A percentile compares a stretch with the other conserved stretches of the same genome.
Conservation (phyloP, 1,140 invertebrate species). For the Drosophila quadrilineata region DNA sequence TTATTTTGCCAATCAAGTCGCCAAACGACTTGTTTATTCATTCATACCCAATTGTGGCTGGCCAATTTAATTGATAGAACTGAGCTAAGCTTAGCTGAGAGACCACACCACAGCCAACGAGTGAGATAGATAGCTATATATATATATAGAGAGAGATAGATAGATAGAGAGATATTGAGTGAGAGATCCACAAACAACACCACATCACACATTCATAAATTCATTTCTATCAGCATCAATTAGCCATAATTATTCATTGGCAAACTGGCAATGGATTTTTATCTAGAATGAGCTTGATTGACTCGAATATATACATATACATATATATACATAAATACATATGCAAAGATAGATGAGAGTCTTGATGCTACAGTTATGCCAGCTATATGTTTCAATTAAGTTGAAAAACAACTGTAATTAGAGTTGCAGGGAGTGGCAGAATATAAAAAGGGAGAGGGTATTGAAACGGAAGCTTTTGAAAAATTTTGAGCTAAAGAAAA, state of each 20-base stretch:
- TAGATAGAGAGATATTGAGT: slow-evolving; percentile 2
- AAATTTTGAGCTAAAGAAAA: too few relatives aligned
- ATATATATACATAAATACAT: too few relatives aligned
- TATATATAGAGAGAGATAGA: too few relatives aligned
- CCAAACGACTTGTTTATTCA: slow-evolving; percentile 38
- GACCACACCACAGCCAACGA: slow-evolving; percentile 2
- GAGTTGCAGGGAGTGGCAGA: too few relatives aligned
- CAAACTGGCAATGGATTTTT: slow-evolving; percentile 11
- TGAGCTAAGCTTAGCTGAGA: too few relatives aligned
- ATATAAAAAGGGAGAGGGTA: too few relatives aligned
- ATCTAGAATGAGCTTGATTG: slow-evolving; percentile 13
- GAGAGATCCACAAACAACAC: neutral
- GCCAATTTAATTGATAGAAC: slow-evolving; percentile 68
- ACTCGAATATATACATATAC: too few relatives aligned
- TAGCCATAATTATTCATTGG: slow-evolving; percentile 74
- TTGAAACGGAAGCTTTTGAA: too few relatives aligned
- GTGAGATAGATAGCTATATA: slow-evolving; percentile 7
- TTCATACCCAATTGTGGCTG: slow-evolving; percentile 39
- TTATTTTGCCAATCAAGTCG: slow-evolving; percentile 47
- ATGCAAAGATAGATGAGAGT: too few relatives aligned
- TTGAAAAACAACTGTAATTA: too few relatives aligned
- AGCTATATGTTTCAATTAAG: too few relatives aligned
- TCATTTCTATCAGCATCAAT: slow-evolving; percentile 76
- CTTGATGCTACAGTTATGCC: too few relatives aligned
- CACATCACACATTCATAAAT: slow-evolving; percentile 61